Base-by-base conservation (phyloP, 2,113 vertebrate genomes). In the Caretta caretta region DNA sequence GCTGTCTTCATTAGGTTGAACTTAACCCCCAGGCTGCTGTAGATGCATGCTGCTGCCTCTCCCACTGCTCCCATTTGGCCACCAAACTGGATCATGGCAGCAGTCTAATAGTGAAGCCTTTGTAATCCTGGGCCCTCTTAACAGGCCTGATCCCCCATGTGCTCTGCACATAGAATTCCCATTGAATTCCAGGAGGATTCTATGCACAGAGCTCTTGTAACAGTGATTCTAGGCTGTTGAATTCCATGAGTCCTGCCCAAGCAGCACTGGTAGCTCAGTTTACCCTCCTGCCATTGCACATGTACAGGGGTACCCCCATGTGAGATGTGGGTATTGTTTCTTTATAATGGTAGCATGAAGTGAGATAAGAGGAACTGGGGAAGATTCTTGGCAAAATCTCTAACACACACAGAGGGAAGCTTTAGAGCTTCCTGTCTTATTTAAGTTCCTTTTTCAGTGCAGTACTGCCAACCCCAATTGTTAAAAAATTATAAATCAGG, bases 1-100 rank as follows among this genome's bases (percentile, higher is more conserved):
- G 38, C 14, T 57, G n/a, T 87, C 95, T 96, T 96, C 51, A 75
- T 83, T 20, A 38, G 19, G 65, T 35, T 92, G 96, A 56, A 0
- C 17, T 79, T 49, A 84, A 80, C 65, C 19, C 51, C 53, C 2
- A 13, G 75, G 56, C 19, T 80, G 78, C 82, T 88, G 81, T 56
- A 54, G 80, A 46, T 42, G 85, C 80, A 25, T 35, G 29, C 54
- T 50, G 27, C 81, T 88, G 54, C 59, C 79, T 83, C 22, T 54
- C 83, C 20, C 29, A 35, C 25, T 78, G 22, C 29, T 83, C 50
- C 75, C 0, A 0, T 80, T 93, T 54, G 56, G 87, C n/a, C 2
- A 38, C 65, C 65, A 38, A 72, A 72, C 35, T 20, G 65, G n/a
- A 11, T 72, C n/a, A 1, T 29, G 83, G 20, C 76, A 51, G 78